Evolutionary conservation across 2,888 invertebrate genomes (phyloP).

Genomic region (Caenorhabditis sp.): DNA sequence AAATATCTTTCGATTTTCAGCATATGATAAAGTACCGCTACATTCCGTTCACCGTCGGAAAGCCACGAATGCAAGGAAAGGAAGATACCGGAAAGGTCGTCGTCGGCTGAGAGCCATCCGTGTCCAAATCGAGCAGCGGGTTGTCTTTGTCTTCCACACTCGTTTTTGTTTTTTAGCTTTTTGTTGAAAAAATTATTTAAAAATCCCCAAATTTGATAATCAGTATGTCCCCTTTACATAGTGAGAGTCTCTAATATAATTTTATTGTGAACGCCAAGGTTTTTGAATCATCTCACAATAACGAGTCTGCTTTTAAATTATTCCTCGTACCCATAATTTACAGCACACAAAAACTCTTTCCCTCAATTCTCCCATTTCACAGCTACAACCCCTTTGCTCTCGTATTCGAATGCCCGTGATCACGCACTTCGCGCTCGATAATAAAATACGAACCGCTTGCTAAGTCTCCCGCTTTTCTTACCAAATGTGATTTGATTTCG

Average conservation of each 20-base stretch:
- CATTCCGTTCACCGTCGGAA: conserved; percentile 98
- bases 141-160: conserved; percentile 8
- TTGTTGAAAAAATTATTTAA: not conserved
- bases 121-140: conserved; percentile 3
- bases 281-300: conserved; percentile 49
- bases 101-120: conserved; percentile 78
- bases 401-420: conserved; percentile 29
- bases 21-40: conserved; percentile 99
- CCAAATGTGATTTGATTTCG: conserved; percentile 49
- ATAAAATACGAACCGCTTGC: conserved; percentile 40
- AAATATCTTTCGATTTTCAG: conserved; percentile 86
- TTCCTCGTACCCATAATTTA: conserved; percentile 19
- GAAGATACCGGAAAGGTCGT: conserved; percentile 84
- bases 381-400: conserved; percentile 10
- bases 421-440: not conserved
- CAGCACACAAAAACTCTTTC: not conserved
- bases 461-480: conserved; percentile 36
- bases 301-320: conserved; percentile 50
- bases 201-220: not conserved
- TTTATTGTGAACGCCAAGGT: conserved; percentile 49
- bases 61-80: conserved; percentile 91
- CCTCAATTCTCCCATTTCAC: not conserved
- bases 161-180: conserved; percentile 9
- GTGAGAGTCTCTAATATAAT: conserved; percentile 13
- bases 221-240: conserved; percentile 12